Evolutionary conservation across 2,888 invertebrate genomes (phyloP), one percentile per base, ranked within the genome.

Genomic region (Anarsia innoxiella): DNA sequence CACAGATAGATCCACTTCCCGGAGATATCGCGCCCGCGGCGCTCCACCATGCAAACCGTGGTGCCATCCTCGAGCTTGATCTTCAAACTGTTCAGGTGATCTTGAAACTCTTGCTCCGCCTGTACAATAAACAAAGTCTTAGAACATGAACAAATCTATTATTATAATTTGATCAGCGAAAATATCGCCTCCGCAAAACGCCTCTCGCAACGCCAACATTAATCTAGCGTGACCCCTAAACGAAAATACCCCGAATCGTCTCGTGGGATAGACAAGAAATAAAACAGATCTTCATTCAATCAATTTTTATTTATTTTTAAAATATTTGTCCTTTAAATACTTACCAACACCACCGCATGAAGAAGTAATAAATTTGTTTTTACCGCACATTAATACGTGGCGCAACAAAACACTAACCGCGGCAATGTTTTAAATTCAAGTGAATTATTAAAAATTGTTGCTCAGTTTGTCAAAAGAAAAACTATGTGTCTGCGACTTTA

Each of bases 1-100:
- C 87, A 88, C 44, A 83, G 53, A 50, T 86, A 86, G 31, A 76
- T 71, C 76, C 82, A 86, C 40, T 77, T 72, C 42, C 83, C 75
- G 6, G 76, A 66, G 4, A 72, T 55, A 46, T 86, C 83, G 3
- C 84, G 71, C 2, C 67, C 70, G 30, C 71, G 74, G 23, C 84
- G 59, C 49, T 86, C 80, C 61, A 86, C 84, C 73, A 87, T 84
- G 38, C 68, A 55, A 23, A 79, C 70, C 19, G 53, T 45, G 31
- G 49, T 62, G 14, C 78, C 87, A 80, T 87, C 75, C 3, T 85
- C 83, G 6, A 82, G 56, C 37, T 63, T 65, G 53, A 86, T 67
- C 71, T 82, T 78, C 63, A 84, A 69, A 49, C 78, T 80, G 52
- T 66, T 66, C 46, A 84, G 49, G 40, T 84, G 82, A 15, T 76